Evolutionary conservation across 2,888 invertebrate genomes (phyloP).

Genomic region (Onchidella celtica): DNA sequence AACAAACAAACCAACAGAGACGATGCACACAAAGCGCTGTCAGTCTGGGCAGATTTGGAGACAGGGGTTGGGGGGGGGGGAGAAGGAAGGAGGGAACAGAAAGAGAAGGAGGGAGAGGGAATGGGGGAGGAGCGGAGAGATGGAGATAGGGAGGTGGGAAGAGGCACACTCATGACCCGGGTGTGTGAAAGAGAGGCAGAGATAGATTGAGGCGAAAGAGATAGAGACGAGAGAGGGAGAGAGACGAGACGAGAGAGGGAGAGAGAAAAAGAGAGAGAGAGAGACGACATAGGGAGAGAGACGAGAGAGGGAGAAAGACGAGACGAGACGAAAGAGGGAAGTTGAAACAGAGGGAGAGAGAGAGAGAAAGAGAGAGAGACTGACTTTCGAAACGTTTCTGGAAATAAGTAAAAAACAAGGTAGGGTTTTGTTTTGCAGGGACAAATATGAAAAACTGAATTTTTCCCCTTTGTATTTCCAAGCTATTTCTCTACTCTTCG

Average conservation of each 20-base stretch:
- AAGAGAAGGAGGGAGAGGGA: too few species aligned
- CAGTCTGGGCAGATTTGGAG: too few species aligned
- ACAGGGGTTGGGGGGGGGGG: too few species aligned
- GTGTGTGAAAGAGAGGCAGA: too few species aligned
- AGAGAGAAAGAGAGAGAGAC: constrained; percentile 9
- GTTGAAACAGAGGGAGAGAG: not conserved
- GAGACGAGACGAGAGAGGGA: not conserved
- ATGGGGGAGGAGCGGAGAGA: too few species aligned
- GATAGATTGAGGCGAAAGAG: too few species aligned
- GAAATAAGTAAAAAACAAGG: not conserved
- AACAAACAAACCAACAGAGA: too few species aligned
- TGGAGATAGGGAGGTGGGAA: too few species aligned
- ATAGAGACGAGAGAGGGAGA: too few species aligned
- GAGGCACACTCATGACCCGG: too few species aligned
- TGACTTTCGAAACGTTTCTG: not conserved
- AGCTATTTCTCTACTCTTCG: not conserved
- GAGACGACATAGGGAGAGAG: not conserved
- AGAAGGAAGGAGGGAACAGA: too few species aligned
- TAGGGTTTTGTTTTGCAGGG: not conserved
- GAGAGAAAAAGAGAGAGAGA: constrained; percentile 5
- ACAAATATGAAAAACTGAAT: not conserved
- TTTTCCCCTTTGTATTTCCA: not conserved
- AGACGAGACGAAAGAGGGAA: constrained; percentile 27
- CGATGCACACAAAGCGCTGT: too few species aligned
- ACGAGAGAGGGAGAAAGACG: not conserved